phyloP scores from a whole-genome alignment of 2,888 invertebrate genomes.

The Cordilura impudica region DNA sequence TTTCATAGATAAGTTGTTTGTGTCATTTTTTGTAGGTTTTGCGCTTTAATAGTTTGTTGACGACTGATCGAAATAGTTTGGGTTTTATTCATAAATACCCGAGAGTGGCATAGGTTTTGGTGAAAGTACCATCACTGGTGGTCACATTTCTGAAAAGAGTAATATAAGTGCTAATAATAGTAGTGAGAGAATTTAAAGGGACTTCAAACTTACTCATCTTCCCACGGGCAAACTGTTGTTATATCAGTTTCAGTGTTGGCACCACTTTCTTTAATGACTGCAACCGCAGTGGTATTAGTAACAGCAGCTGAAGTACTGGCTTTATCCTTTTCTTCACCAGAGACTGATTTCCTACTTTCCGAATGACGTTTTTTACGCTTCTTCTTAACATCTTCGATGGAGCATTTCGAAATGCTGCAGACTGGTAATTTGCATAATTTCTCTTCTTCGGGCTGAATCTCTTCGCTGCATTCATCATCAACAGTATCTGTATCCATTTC shows the following conservation, averaged over 20 bases:
- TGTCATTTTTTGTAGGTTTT: constrained; percentile 67
- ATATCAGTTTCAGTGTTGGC: constrained; percentile 78
- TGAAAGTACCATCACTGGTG: constrained; percentile 92
- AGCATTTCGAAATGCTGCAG: constrained; percentile 55
- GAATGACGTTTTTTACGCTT: constrained; percentile 74
- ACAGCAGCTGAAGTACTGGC: constrained; percentile 58
- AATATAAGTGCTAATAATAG: not conserved
- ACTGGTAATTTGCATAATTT: constrained; percentile 54
- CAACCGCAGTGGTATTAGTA: constrained; percentile 64
- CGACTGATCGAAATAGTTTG: constrained; percentile 66
- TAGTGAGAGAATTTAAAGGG: too few relatives aligned
- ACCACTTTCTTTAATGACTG: constrained; percentile 48
- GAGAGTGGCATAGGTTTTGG: constrained; percentile 95
- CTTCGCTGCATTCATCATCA: constrained; percentile 81
- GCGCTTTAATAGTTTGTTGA: constrained; percentile 67
- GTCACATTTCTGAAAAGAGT: constrained; percentile 83
- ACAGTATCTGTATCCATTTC: constrained; percentile 85
- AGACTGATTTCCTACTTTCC: constrained; percentile 69
- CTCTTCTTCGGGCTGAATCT: constrained; percentile 32
- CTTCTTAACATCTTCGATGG: constrained; percentile 70
- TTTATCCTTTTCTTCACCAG: constrained; percentile 70
- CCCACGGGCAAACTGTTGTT: constrained; percentile 95
- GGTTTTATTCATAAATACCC: constrained; percentile 88
- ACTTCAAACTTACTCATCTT: constrained; percentile 91
- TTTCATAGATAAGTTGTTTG: constrained; percentile 47